Evolutionary conservation across 2,888 invertebrate species (phyloP).

Genomic region (Pollenia angustigena): DNA sequence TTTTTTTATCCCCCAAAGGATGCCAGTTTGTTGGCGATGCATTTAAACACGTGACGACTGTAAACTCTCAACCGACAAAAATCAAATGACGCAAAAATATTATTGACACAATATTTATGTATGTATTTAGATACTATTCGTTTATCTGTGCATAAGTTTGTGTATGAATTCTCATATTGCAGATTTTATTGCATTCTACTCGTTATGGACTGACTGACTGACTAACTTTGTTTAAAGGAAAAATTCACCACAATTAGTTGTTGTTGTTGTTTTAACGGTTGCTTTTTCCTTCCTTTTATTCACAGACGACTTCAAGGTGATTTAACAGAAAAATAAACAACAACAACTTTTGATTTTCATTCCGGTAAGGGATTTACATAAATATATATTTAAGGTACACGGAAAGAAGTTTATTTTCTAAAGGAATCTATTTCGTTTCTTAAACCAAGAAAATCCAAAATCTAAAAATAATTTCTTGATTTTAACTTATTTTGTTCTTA

Average conservation of each 20-base stretch:
- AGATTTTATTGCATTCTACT: conserved; percentile 15
- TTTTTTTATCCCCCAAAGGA: conserved; percentile 6
- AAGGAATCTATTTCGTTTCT: too few relatives aligned
- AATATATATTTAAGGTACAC: too few relatives aligned
- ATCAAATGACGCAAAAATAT: conserved; percentile 44
- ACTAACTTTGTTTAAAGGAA: conserved; percentile 14
- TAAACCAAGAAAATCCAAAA: too few relatives aligned
- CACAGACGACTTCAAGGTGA: conserved; percentile 41
- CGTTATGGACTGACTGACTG: not conserved
- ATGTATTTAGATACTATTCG: not conserved
- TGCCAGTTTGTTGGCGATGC: not conserved
- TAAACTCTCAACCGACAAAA: conserved; percentile 17
- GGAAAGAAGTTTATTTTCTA: too few relatives aligned
- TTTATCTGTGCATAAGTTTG: not conserved
- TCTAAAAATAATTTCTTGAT: too few relatives aligned
- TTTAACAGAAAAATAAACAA: conserved; percentile 11
- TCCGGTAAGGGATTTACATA: too few relatives aligned
- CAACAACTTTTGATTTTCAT: not conserved
- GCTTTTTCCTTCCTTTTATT: not conserved
- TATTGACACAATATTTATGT: conserved; percentile 13
- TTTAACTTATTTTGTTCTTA: too few relatives aligned
- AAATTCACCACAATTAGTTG: conserved; percentile 38
- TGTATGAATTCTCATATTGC: conserved; percentile 19
- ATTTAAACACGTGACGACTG: conserved; percentile 48
- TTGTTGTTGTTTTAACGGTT: not conserved